A percentile compares a stretch with the other conserved stretches of the same genome.
Conservation (phyloP, 1,140 invertebrate genomes). For the Acyrthosiphon pisum region DNA sequence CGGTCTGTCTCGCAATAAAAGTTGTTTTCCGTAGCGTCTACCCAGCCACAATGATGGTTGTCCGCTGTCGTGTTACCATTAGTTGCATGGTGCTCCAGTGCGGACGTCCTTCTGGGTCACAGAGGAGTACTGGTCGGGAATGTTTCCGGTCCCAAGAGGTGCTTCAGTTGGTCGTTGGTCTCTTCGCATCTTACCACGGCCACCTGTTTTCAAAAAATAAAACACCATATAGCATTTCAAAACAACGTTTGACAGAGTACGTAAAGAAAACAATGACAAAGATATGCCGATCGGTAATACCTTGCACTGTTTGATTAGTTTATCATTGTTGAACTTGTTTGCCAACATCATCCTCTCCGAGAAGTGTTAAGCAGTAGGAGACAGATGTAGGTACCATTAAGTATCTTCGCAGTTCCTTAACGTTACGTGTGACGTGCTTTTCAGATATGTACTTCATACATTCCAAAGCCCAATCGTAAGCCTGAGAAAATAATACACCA, state of each 20-base stretch:
- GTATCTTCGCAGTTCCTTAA: conserved; percentile 69
- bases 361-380: conserved; percentile 70
- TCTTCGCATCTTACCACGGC: conserved; percentile 69
- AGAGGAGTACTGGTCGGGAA: conserved; percentile 59
- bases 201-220: conserved; percentile 62
- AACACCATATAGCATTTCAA: neutral
- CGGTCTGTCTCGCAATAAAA: conserved; percentile 62
- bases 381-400: conserved; percentile 68
- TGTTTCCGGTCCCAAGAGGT: conserved; percentile 62
- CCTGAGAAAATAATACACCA: conserved; percentile 63
- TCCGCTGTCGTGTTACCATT: conserved; percentile 39
- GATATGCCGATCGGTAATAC: conserved; percentile 56
- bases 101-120: conserved; percentile 58
- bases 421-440: conserved; percentile 62
- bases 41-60: conserved; percentile 26
- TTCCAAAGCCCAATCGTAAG: conserved; percentile 77
- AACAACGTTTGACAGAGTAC: neutral
- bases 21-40: neutral
- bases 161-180: conserved; percentile 66
- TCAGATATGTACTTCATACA: conserved; percentile 71
- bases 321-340: conserved; percentile 76
- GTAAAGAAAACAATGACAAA: neutral
- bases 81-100: conserved; percentile 45
- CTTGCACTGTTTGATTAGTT: conserved; percentile 76
- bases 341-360: conserved; percentile 76